Base-by-base conservation (phyloP, 2,888 invertebrate species). In the Coecobrya sp. region DNA sequence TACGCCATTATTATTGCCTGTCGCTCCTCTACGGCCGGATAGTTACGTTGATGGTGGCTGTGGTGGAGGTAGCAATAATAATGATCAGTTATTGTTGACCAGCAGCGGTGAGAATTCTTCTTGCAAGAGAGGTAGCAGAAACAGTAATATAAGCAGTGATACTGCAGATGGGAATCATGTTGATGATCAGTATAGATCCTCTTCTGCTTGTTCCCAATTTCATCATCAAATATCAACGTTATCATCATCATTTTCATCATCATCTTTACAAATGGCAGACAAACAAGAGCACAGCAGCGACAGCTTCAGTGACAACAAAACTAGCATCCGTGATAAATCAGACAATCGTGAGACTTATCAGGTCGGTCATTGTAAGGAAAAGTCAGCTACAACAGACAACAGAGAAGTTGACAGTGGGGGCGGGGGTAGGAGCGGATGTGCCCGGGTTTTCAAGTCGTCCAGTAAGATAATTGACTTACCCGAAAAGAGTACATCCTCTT, bases 401-500 rank as follows among this genome's bases (percentile, higher is more conserved):
- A 49, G 79, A 36, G 79, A 79, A 79, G 79, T 79, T 22, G 79
- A 79, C 79, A 79, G 27, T 49, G 62, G 81, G 5, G 81, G 59
- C 13, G 59, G 82, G 7, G 82, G 85, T 5, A 68, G 68, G 30
- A 19, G 59, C 3, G 27, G 81, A 16, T 11, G 82, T 8, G 8
- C 10, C 4, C 55, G 73, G 7, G 62, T 90, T 22, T 91, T 91
- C 42, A 76, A 91, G 42, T 79, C 91, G 42, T 86, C 91, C 91
- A 79, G 91, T 81, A 91, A 91, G 91, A 76, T 91, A 86, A 91
- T 91, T 52, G 86, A 92, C 19, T 62, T 92, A 16, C 88, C 88
- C 7, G 88, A 91, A 49, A 91, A 86, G 30, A 70, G 27, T 30
- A 52, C 89, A 42, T 25, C 65, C 0, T 73, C 70, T 0, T 27